Evolutionary conservation across 2,113 vertebrate genomes (phyloP).

Genomic region (Edolisoma coerulescens): DNA sequence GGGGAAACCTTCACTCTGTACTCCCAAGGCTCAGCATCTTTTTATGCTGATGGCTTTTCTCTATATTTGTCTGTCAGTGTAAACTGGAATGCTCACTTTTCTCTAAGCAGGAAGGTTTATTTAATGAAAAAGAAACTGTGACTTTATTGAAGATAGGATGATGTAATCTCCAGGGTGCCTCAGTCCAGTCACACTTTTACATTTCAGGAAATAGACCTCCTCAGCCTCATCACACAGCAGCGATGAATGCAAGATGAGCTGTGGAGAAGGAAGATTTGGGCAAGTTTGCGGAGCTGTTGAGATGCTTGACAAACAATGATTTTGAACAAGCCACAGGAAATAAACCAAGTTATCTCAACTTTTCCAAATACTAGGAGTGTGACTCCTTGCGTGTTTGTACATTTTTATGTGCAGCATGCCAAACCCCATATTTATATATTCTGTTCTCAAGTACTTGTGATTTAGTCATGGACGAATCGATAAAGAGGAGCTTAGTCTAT

Average conservation of each 20-base stretch:
- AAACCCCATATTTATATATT: not conserved
- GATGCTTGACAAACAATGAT: not conserved
- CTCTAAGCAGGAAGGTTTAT: not conserved
- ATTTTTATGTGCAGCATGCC: not conserved
- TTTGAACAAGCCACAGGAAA: not conserved
- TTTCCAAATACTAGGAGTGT: not conserved
- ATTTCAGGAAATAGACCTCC: not conserved
- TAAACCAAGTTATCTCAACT: not conserved
- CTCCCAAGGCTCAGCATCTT: not conserved
- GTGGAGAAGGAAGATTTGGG: not conserved
- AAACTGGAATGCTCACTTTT: not conserved
- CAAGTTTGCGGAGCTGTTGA: not conserved
- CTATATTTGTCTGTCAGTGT: not conserved
- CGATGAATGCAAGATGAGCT: not conserved
- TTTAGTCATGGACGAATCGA: not conserved
- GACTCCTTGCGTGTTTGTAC: not conserved
- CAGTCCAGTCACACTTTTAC: not conserved
- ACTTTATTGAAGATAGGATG: not conserved
- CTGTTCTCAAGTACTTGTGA: not conserved
- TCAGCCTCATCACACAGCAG: not conserved
- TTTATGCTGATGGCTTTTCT: not conserved
- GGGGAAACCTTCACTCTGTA: not conserved
- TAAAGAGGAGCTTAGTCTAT: too few species aligned
- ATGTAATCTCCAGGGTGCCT: not conserved
- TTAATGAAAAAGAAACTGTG: not conserved